These are phyloP conservation scores for Bombus waltoni DNA, from an alignment of 1,140 invertebrate species.

Conservation along the genomic window DNA sequence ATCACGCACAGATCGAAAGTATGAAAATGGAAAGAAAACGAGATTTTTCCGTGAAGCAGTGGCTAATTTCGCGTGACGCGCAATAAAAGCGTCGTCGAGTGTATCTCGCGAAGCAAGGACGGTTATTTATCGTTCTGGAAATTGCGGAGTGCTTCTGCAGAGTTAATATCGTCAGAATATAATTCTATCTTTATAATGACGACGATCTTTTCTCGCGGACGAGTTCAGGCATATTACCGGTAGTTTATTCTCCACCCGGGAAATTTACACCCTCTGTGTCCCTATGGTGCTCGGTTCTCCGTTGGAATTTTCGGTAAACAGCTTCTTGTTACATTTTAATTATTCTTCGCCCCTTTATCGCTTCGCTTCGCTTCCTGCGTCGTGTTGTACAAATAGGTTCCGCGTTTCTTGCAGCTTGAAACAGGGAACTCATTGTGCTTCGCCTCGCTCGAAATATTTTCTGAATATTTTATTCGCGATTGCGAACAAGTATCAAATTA, in stretches of 20 bases:
- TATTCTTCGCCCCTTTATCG: conserved; percentile 17
- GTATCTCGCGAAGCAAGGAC: conserved; percentile 42
- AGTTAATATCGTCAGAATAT: conserved; percentile 55
- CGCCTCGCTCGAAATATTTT: not conserved
- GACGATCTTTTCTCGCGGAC: conserved; percentile 50
- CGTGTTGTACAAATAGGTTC: not conserved
- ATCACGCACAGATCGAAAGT: not conserved
- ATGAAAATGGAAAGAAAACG: not conserved
- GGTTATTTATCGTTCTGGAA: conserved; percentile 69
- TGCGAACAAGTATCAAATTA: not conserved
- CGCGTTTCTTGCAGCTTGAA: not conserved
- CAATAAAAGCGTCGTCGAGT: conserved; percentile 50
- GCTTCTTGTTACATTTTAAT: conserved; percentile 48
- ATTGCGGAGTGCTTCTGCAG: conserved; percentile 44
- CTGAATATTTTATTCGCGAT: not conserved
- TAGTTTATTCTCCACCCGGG: conserved; percentile 45
- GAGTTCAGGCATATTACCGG: conserved; percentile 35
- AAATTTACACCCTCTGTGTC: conserved; percentile 33
- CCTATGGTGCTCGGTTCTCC: not conserved
- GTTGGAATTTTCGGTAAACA: conserved; percentile 50
- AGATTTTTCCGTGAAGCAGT: conserved; percentile 33
- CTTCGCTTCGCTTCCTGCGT: not conserved
- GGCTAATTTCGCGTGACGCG: conserved; percentile 47
- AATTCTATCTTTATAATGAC: conserved; percentile 58
- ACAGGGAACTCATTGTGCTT: conserved; percentile 8